These are phyloP conservation scores for Lomographa bimaculata DNA, from an alignment of 2,888 invertebrate species.

Conservation along the genomic window DNA sequence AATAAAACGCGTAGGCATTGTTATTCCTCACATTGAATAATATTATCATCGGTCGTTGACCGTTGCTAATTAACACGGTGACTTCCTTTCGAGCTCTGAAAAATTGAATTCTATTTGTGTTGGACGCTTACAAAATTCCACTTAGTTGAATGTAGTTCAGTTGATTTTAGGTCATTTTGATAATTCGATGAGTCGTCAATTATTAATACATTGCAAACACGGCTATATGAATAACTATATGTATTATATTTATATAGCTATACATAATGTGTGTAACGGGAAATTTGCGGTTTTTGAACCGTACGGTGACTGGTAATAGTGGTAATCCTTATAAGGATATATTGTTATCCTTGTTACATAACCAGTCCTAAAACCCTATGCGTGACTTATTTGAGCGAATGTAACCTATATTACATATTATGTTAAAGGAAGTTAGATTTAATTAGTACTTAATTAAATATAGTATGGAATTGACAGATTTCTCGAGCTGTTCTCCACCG, in stretches of 20 bases:
- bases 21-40: slow-evolving; percentile 46
- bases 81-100: slow-evolving; percentile 63
- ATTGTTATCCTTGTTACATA: slow-evolving; percentile 12
- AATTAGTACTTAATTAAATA: no score
- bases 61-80: slow-evolving; percentile 70
- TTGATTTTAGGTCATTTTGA: slow-evolving; percentile 53
- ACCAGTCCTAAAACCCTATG: neutral
- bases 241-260: no score
- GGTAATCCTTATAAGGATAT: neutral
- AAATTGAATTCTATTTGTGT: slow-evolving; percentile 49
- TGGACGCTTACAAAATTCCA: slow-evolving; percentile 44
- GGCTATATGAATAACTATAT: neutral
- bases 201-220: no score
- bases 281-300: slow-evolving; percentile 15
- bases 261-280: slow-evolving; percentile 11
- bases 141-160: slow-evolving; percentile 43
- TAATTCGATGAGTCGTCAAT: slow-evolving; percentile 40
- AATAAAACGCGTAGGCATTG: slow-evolving; percentile 1
- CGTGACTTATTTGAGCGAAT: slow-evolving; percentile 14
- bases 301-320: no score
- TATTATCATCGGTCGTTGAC: slow-evolving; percentile 56
- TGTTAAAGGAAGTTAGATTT: no score
- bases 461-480: no score
- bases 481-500: no score
- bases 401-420: no score